Percentiles rank a stretch among this genome's conserved stretches.
phyloP scores from a whole-genome alignment of 2,888 invertebrate genomes.

The Loripinus fragilis region DNA sequence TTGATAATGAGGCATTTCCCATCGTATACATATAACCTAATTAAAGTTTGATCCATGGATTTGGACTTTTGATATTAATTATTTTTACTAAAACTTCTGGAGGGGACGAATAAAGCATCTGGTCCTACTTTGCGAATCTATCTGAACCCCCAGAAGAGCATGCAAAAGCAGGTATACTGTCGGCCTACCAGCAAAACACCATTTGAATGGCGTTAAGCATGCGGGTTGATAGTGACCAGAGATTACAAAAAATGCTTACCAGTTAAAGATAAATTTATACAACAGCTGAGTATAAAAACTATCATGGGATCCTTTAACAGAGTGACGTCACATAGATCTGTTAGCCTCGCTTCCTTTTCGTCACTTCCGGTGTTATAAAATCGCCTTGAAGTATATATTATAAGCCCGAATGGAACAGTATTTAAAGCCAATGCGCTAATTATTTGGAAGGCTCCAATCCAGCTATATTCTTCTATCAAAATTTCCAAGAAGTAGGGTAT shows the following conservation, averaged over 20 bases:
- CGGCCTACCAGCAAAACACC: no score
- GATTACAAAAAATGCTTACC: neutral
- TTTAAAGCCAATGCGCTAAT: constrained; percentile 36
- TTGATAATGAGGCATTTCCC: no score
- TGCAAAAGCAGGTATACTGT: no score
- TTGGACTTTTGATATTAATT: no score
- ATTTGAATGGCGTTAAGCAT: no score
- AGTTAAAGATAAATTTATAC: constrained; percentile 32
- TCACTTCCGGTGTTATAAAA: constrained; percentile 33
- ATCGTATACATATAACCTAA: no score
- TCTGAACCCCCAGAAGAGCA: no score
- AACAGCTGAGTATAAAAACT: constrained; percentile 31
- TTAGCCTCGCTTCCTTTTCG: constrained; percentile 20
- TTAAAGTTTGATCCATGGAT: no score
- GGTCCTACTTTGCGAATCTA: no score
- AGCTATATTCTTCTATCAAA: constrained; percentile 30
- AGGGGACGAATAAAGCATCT: no score
- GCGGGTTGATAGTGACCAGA: no score
- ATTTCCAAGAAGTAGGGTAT: constrained; percentile 38
- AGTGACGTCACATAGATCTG: constrained; percentile 28
- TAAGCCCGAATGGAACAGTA: constrained; percentile 25
- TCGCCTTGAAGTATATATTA: constrained; percentile 28
- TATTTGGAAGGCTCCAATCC: constrained; percentile 39
- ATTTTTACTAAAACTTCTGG: no score
- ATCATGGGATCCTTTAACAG: constrained; percentile 40